Base-by-base conservation (phyloP, 2,797 vertebrate genomes). In the Bovichtus diacanthus region DNA sequence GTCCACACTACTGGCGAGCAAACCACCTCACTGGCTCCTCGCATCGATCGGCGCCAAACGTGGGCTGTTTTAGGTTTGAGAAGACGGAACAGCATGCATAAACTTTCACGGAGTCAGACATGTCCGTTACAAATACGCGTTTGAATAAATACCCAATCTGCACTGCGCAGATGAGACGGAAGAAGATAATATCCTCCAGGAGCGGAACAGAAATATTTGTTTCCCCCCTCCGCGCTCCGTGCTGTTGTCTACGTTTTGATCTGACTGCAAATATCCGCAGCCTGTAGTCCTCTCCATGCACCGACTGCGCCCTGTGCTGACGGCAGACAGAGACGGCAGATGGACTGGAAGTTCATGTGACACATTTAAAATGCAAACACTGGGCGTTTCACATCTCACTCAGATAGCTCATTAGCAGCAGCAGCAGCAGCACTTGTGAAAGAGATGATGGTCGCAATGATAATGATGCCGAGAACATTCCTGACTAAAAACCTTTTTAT, bases 211-310 rank as follows among this genome's bases (percentile, higher is more conserved):
- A 34, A 2, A 21, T 31, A 1, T 41, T 3, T 10, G 3, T 43
- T n/a, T 4, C 38, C 16, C 41, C 8, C 3, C 19, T 56, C 56
- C 25, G 25, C 38, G 39, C 16, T 38, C 19, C 6, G 53, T 18
- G 58, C 36, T 61, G 41, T 7, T 66, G 60, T 55, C 66, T 75
- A 70, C 56, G 64, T n/a, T 63, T 61, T 27, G 70, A 77, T 74
- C 6, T 49, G 65, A n/a, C 56, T 53, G 60, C 55, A 11, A 47
- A 59, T 39, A 71, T 43, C 80, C 74, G 80, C 80, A 78, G 66
- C 60, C 60, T 47, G 49, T 6, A 44, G 43, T 58, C 50, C 21
- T 38, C 34, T 11, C 53, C 36, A 3, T 7, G 71, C 54, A 6
- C 68, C 15, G 71, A 70, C 78, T 78, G 82, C 62, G 31, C 71